Base-by-base conservation (phyloP, 2,888 invertebrate species). In the Xestia c-nigrum region DNA sequence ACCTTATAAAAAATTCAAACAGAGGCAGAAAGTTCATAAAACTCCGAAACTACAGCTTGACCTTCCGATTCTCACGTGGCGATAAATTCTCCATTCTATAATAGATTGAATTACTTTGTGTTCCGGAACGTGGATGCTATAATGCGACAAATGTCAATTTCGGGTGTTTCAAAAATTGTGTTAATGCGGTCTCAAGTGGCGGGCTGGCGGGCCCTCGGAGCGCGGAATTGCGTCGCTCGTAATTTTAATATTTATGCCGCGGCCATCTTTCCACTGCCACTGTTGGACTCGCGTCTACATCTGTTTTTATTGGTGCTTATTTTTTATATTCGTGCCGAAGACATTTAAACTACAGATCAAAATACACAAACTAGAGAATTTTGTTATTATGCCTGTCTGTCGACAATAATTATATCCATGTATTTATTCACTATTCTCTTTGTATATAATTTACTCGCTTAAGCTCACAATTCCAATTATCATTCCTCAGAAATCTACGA, bases 241-340 rank as follows among this genome's bases (percentile, higher is more conserved):
- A 76, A 87, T 84, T 85, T 87, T 85, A 90, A 88, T 89, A 90
- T 88, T 90, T 88, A 90, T 89, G 82, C 85, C 76, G 50, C 61
- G 66, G 57, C 46, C 75, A 78, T 78, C 83, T 85, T 79, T 82
- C 85, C 82, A 84, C 87, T 87, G 84, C 81, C 87, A 89, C 89
- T 80, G 85, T 83, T 88, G 81, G 73, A 72, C 79, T 72, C 76
- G 7, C 78, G 65, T 63, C 69, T 67, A 84, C 74, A 77, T 82
- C 81, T 81, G 40, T 72, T 81, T 87, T 84, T 89, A 85, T 82
- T 46, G 78, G 75, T 63, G 75, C 68, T 86, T 82, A 76, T 78
- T 74, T 84, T 81, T 76, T 81, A 85, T 84, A 55, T 64, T 64
- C 64, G 38, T 73, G 74, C 19, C 65, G 70, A 78, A 68, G 69